Conservation (phyloP, 2,888 invertebrate genomes). For the Liopterus haemorrhoidalis region DNA sequence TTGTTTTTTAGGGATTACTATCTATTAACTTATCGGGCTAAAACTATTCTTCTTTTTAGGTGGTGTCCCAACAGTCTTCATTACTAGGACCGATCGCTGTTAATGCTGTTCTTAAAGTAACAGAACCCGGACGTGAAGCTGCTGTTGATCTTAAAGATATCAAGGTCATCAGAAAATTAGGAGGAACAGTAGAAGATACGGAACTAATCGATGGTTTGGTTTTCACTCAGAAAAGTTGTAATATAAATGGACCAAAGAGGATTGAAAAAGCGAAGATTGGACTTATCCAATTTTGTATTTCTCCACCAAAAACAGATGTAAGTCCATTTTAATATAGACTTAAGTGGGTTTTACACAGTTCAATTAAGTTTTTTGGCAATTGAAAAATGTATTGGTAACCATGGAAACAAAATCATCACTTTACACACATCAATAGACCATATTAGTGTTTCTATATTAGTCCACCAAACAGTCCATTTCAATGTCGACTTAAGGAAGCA, state of each 20-base stretch:
- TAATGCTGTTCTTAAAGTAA: constrained; percentile 86
- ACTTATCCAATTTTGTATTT: constrained; percentile 98
- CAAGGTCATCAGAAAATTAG: constrained; percentile 93
- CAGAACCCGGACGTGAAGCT: constrained; percentile 58
- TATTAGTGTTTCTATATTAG: too few species aligned
- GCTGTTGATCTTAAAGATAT: constrained; percentile 90
- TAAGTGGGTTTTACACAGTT: too few species aligned
- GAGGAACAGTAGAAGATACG: constrained; percentile 96
- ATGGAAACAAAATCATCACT: too few species aligned
- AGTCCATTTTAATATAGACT: constrained; percentile 40
- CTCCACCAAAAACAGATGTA: constrained; percentile 97
- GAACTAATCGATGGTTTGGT: constrained; percentile 93
- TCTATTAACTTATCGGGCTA: too few species aligned
- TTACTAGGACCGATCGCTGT: constrained; percentile 95
- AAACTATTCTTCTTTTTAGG: too few species aligned
- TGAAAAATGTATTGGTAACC: too few species aligned
- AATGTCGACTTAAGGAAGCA: too few species aligned
- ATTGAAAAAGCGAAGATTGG: constrained; percentile 98
- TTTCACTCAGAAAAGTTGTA: constrained; percentile 82
- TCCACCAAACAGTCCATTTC: too few species aligned
- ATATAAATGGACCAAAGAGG: constrained; percentile 85
- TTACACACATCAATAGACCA: too few species aligned
- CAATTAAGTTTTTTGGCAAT: too few species aligned
- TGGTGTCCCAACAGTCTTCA: constrained; percentile 96
- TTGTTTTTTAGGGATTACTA: too few species aligned